Evolutionary conservation across 2,113 vertebrate species (phyloP).

Genomic region (Hirundichthys speculiger): DNA sequence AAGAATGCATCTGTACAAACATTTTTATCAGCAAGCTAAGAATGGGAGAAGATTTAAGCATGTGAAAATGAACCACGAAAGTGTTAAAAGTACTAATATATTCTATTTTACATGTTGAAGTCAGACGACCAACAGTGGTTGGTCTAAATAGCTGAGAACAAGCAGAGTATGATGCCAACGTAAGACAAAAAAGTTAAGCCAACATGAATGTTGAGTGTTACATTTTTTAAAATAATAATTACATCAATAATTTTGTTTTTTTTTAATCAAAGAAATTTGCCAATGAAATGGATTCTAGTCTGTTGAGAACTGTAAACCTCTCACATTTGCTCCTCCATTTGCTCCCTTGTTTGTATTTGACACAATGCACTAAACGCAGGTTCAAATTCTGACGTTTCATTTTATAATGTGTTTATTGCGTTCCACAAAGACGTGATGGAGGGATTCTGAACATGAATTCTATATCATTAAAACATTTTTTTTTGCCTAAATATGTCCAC

Average conservation of each 20-base stretch:
- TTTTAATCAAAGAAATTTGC: slow-evolving; percentile 18
- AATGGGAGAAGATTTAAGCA: slow-evolving; percentile 16
- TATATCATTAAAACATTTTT: slow-evolving; percentile 26
- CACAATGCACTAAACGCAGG: slow-evolving; percentile 62
- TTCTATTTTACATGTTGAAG: slow-evolving; percentile 58
- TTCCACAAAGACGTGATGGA: slow-evolving; percentile 33
- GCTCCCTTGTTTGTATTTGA: slow-evolving; percentile 53
- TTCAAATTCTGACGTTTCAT: slow-evolving; percentile 43
- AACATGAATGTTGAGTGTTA: slow-evolving; percentile 5
- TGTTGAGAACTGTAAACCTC: slow-evolving; percentile 14
- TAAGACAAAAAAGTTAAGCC: neutral
- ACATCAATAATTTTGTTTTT: slow-evolving; percentile 21
- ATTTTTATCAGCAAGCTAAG: slow-evolving; percentile 34
- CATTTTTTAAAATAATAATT: slow-evolving; percentile 17
- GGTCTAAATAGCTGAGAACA: slow-evolving; percentile 26
- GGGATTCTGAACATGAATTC: slow-evolving; percentile 47
- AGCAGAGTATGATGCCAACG: neutral
- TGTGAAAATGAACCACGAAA: slow-evolving; percentile 66
- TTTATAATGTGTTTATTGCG: slow-evolving; percentile 32
- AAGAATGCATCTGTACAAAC: slow-evolving; percentile 48
- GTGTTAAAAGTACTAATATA: slow-evolving; percentile 76
- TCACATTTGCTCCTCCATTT: slow-evolving; percentile 24
- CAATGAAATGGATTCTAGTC: slow-evolving; percentile 4
- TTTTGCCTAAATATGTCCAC: slow-evolving; percentile 21
- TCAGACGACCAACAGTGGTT: slow-evolving; percentile 17